A percentile compares a stretch with the other conserved stretches of the same genome.
Conservation (phyloP, 2,797 vertebrate genomes). For the Oreortyx pictus region DNA sequence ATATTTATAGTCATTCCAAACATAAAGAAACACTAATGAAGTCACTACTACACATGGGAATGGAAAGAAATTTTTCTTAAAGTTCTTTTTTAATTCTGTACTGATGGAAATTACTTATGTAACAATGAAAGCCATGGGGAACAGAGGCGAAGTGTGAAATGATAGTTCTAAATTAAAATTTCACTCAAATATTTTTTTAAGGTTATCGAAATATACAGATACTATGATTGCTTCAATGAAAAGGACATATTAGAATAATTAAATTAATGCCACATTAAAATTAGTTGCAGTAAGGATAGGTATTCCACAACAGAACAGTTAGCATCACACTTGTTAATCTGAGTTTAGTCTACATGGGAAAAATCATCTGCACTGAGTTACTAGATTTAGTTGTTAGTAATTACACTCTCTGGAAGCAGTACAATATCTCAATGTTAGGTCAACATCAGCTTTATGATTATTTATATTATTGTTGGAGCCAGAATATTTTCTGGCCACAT, state of each 20-base stretch:
- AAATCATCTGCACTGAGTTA: not conserved
- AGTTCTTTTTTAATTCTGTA: not conserved
- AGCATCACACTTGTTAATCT: not conserved
- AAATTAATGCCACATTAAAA: not conserved
- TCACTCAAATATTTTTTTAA: not conserved
- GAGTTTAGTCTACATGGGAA: not conserved
- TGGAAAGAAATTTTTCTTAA: not conserved
- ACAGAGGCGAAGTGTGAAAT: not conserved
- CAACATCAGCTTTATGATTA: not conserved
- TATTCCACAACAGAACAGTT: not conserved
- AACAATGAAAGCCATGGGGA: not conserved
- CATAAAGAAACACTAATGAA: not conserved
- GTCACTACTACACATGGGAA: not conserved
- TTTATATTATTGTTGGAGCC: not conserved
- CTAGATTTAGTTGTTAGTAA: not conserved
- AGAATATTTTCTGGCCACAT: not conserved
- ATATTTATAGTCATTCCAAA: not conserved
- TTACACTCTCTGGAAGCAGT: not conserved
- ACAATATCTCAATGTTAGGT: not conserved
- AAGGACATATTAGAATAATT: not conserved
- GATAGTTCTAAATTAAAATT: not conserved
- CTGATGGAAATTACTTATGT: not conserved
- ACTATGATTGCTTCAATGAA: not conserved
- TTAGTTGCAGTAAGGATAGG: not conserved
- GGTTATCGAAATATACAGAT: not conserved